Evolutionary conservation across 1,140 invertebrate genomes (phyloP).

Genomic region (Calosoma granatense): DNA sequence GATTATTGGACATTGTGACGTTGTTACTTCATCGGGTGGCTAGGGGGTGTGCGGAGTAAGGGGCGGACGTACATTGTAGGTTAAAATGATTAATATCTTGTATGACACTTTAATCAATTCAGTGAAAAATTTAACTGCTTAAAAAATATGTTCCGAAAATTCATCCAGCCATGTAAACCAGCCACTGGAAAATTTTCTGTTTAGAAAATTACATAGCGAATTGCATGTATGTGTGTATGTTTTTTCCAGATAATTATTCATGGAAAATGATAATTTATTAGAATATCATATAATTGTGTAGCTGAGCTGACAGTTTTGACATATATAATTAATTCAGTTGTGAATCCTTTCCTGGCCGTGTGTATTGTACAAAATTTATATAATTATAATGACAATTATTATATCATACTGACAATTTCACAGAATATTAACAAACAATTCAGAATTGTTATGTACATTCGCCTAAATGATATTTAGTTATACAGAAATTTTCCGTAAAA

Average conservation of each 20-base stretch:
- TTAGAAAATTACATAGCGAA: not conserved
- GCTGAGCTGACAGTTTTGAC: not conserved
- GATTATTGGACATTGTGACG: not conserved
- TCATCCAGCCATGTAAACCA: not conserved
- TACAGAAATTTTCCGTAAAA: too few relatives aligned
- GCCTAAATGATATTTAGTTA: too few relatives aligned
- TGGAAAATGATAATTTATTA: not conserved
- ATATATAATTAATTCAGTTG: too few relatives aligned
- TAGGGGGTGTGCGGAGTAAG: not conserved
- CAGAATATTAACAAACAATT: too few relatives aligned
- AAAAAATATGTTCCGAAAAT: not conserved
- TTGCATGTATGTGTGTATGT: not conserved
- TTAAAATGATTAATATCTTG: not conserved
- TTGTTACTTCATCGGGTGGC: not conserved
- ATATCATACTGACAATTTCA: too few relatives aligned
- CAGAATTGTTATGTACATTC: too few relatives aligned
- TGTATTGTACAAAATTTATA: too few relatives aligned
- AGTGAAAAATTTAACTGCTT: not conserved
- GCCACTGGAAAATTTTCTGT: not conserved
- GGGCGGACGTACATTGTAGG: not conserved
- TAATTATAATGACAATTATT: too few relatives aligned
- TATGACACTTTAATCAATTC: conserved; percentile 1
- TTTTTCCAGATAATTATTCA: not conserved
- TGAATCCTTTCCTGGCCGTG: too few relatives aligned
- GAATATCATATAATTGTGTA: not conserved